Evolutionary conservation across 92 coral and sea anemone species (phyloP).

Genomic region (Virgularia gustaviana): DNA sequence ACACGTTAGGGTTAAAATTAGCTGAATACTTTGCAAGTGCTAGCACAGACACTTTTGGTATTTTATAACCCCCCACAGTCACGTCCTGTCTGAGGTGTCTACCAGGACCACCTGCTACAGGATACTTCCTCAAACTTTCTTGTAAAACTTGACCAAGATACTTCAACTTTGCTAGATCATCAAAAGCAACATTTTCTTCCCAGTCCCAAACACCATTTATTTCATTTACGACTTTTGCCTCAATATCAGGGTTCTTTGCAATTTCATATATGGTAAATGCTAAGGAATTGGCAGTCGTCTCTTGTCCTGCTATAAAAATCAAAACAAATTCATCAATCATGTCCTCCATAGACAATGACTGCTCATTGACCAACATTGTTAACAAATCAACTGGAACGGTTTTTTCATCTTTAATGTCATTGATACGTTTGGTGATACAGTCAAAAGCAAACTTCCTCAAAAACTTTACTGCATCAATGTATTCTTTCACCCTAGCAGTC

Average conservation of each 20-base stretch:
- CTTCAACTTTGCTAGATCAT: constrained; percentile 75
- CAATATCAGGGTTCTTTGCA: constrained; percentile 49
- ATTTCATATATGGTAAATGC: constrained; percentile 66
- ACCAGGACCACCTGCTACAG: constrained; percentile 57
- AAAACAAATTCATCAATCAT: constrained; percentile 63
- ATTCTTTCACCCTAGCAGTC: constrained; percentile 20
- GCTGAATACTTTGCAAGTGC: constrained; percentile 28
- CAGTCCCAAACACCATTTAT: constrained; percentile 61
- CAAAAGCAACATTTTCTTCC: constrained; percentile 56
- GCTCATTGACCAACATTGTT: constrained; percentile 32
- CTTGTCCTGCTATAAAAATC: constrained; percentile 73
- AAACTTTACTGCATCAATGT: constrained; percentile 42
- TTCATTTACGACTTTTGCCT: constrained; percentile 56
- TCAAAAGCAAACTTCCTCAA: constrained; percentile 58
- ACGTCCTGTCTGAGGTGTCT: constrained; percentile 53
- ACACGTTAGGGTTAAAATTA: constrained; percentile 53
- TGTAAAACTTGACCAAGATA: constrained; percentile 79
- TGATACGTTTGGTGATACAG: constrained; percentile 16
- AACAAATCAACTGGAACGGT: constrained; percentile 58
- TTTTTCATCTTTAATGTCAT: constrained; percentile 24
- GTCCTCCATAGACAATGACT: constrained; percentile 52
- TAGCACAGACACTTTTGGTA: constrained; percentile 64
- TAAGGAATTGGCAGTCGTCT: constrained; percentile 65
- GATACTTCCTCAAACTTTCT: constrained; percentile 70
- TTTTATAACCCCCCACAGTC: constrained; percentile 57